Evolutionary conservation across 2,797 vertebrate species (phyloP).

Genomic region (Chlorospingus flavigularis): DNA sequence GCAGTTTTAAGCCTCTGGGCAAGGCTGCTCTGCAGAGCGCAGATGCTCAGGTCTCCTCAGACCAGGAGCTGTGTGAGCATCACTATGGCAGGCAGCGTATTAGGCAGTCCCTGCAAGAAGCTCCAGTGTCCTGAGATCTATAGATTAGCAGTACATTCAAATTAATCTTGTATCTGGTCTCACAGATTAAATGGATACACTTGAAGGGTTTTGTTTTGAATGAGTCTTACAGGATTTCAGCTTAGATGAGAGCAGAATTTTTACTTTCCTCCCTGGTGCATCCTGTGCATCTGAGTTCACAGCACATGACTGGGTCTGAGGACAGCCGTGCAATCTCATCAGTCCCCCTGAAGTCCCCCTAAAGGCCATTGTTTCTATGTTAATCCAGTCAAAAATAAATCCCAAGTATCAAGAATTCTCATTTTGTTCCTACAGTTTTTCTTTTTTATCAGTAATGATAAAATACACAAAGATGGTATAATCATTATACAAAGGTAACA

Average conservation of each 20-base stretch:
- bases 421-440: background rate
- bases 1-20: background rate
- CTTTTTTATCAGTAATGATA: background rate
- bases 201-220: conserved; percentile 56
- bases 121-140: background rate
- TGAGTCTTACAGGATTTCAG: conserved; percentile 50
- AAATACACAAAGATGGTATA: background rate
- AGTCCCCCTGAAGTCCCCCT: background rate
- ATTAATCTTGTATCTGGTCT: conserved; percentile 53
- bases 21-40: background rate
- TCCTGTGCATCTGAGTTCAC: background rate
- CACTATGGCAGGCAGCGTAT: background rate
- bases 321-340: background rate
- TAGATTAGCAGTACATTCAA: conserved; percentile 59
- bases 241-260: conserved; percentile 55
- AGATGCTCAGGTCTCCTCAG: background rate
- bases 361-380: background rate
- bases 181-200: conserved; percentile 59
- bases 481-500: background rate
- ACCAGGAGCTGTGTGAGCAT: background rate
- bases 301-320: background rate
- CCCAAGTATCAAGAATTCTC: background rate
- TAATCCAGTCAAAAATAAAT: background rate
- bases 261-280: background rate
- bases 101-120: background rate